Percentiles rank a stretch among this genome's conserved stretches.
Evolutionary conservation across 2,113 vertebrate genomes (phyloP).

Genomic region (Cryptomyrus ogoouensis): DNA sequence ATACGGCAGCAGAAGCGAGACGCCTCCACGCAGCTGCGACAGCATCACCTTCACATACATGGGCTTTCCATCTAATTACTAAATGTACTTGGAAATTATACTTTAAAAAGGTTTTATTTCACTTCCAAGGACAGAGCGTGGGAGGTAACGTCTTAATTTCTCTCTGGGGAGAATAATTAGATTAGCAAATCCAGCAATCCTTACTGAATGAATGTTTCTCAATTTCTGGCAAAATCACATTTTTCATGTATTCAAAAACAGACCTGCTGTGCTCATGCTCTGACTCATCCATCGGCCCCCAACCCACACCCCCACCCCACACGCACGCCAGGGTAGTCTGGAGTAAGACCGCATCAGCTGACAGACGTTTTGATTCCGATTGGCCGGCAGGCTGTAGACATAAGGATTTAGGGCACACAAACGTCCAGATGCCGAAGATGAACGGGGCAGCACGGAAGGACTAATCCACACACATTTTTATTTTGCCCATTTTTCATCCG

Average conservation of each 20-base stretch:
- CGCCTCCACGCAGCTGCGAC: neutral
- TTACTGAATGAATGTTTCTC: neutral
- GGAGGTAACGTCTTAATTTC: constrained; percentile 3
- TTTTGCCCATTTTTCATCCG: neutral
- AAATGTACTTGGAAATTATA: neutral
- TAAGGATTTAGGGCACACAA: neutral
- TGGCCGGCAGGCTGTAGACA: neutral
- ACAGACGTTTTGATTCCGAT: neutral
- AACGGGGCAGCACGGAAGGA: neutral
- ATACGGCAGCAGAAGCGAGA: neutral
- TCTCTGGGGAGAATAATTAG: neutral
- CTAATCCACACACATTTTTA: neutral
- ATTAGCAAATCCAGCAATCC: neutral
- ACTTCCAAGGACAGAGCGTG: neutral
- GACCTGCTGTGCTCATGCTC: neutral
- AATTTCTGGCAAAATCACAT: neutral
- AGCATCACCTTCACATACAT: neutral
- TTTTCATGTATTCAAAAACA: neutral
- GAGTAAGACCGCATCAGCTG: neutral
- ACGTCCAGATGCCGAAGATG: neutral
- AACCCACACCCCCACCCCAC: neutral
- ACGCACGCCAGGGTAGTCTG: neutral
- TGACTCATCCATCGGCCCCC: neutral
- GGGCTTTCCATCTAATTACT: neutral
- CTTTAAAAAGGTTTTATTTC: constrained; percentile 6